Percentiles rank a stretch among this genome's conserved stretches.
Conservation (phyloP, 1,140 invertebrate species). For the Drosophila auraria region DNA sequence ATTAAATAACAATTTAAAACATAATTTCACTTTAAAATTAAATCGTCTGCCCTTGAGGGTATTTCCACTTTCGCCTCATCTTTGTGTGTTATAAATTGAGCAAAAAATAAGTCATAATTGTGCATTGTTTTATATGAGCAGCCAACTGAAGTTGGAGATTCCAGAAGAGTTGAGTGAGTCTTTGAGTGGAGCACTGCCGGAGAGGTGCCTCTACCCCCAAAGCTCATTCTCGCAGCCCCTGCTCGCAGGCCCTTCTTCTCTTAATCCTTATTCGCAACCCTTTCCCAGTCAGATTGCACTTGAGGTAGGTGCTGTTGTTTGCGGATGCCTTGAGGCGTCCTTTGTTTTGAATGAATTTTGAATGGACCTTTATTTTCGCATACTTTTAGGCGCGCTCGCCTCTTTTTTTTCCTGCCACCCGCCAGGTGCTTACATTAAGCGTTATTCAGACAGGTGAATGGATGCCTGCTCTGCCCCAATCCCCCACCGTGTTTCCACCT, state of each 20-base stretch:
- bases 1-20: not conserved
- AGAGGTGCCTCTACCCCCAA: conserved; percentile 42
- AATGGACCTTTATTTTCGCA: conserved; percentile 50
- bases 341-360: conserved; percentile 66
- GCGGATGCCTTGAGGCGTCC: conserved; percentile 24
- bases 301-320: conserved; percentile 56
- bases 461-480: not conserved
- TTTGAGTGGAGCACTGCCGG: conserved; percentile 36
- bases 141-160: conserved; percentile 26
- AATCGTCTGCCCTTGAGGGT: conserved; percentile 11
- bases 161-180: conserved; percentile 25
- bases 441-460: conserved; percentile 49
- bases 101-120: conserved; percentile 58
- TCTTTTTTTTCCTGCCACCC: conserved; percentile 9
- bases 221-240: not conserved
- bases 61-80: conserved; percentile 9
- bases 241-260: not conserved
- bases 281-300: conserved; percentile 49
- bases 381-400: conserved; percentile 46
- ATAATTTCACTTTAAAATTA: not conserved
- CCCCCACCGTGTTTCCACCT: conserved; percentile 13
- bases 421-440: conserved; percentile 56
- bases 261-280: conserved; percentile 5
- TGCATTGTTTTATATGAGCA: conserved; percentile 49
- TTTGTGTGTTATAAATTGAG: conserved; percentile 15